Percentiles rank a stretch among this genome's conserved stretches.
Conservation (phyloP, 2,797 vertebrate genomes). For the Pipistrellus nathusii region DNA sequence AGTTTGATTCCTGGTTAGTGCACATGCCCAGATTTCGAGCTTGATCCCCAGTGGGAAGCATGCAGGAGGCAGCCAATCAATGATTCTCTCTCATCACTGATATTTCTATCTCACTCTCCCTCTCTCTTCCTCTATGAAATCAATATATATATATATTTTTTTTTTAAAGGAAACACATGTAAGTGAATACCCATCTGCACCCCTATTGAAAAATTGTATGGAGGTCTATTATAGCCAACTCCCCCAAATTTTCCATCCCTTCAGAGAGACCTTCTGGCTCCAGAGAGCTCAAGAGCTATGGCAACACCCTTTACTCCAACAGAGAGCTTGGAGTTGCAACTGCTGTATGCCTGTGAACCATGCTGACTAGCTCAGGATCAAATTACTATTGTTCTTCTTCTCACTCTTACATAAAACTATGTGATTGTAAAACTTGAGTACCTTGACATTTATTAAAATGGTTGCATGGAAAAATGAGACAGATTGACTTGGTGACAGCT, state of each 20-base stretch:
- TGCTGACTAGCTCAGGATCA: slow-evolving; percentile 45
- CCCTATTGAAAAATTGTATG: background rate
- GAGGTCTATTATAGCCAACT: background rate
- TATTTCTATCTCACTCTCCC: no score
- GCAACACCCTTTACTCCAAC: background rate
- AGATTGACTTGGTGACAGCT: slow-evolving; percentile 59
- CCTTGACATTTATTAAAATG: slow-evolving; percentile 74
- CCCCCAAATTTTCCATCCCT: background rate
- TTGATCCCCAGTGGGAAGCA: no score
- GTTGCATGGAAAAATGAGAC: slow-evolving; percentile 39
- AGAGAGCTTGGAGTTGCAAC: background rate
- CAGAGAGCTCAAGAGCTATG: background rate
- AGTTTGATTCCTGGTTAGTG: no score
- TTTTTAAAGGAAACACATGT: background rate
- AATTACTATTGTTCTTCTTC: slow-evolving; percentile 62
- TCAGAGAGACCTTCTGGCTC: background rate
- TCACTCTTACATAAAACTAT: slow-evolving; percentile 69
- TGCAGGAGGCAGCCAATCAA: no score
- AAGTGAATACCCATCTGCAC: background rate
- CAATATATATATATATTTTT: no score
- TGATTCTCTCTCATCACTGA: no score
- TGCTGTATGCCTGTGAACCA: slow-evolving; percentile 26
- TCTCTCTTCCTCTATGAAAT: no score
- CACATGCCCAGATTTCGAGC: no score
- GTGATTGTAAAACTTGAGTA: slow-evolving; percentile 63